These are phyloP conservation scores for Monarcha castaneiventris DNA, from an alignment of 2,113 vertebrate species.

Conservation along the genomic window DNA sequence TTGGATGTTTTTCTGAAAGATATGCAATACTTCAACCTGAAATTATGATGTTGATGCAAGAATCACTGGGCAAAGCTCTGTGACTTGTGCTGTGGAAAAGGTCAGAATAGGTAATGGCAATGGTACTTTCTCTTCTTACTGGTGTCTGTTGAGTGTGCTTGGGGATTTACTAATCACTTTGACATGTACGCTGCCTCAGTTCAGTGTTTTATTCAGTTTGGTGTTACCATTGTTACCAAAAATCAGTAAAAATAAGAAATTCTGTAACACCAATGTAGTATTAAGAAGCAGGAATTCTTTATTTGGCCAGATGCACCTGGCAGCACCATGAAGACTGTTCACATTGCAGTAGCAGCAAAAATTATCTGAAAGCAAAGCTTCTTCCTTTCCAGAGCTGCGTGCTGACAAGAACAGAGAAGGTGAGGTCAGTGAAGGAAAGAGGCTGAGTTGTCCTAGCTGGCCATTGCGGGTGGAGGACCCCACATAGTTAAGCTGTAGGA, in stretches of 20 bases:
- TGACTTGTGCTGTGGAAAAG: background rate
- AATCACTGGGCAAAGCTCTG: background rate
- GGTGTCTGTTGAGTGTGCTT: background rate
- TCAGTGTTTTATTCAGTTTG: background rate
- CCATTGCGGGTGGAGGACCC: rapidly evolving
- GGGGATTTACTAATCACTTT: background rate
- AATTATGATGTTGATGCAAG: background rate
- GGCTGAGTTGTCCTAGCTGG: background rate
- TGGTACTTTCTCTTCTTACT: background rate
- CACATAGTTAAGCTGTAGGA: background rate
- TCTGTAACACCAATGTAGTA: too few relatives aligned
- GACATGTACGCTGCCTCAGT: background rate
- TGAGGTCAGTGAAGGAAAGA: background rate
- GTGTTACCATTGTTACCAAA: background rate
- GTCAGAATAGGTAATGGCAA: background rate
- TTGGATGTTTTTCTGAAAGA: background rate
- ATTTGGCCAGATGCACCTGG: background rate
- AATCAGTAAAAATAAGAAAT: background rate
- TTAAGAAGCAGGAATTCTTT: background rate
- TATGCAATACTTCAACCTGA: background rate
- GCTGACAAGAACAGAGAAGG: background rate
- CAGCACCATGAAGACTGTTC: background rate
- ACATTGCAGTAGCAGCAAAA: background rate
- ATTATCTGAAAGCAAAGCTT: background rate
- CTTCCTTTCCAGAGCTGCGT: background rate